Evolutionary conservation across 2,113 vertebrate species (phyloP), one percentile per base, ranked within the genome.

Genomic region (Australoheros scitulus): DNA sequence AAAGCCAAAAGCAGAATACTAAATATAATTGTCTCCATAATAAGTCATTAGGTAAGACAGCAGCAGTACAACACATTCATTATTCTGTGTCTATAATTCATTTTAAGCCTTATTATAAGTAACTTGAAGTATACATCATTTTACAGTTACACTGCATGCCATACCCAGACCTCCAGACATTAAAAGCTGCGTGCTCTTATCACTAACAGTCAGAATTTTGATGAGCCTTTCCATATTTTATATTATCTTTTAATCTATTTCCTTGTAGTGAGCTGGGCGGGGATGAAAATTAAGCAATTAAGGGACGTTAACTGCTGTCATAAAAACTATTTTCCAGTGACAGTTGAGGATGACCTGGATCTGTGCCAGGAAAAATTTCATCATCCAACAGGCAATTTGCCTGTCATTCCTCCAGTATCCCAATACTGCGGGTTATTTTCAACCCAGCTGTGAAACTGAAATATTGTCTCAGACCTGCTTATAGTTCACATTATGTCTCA

Each of bases 231-330:
- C 36, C 68, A 87, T 80, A 52, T 77, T 80, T 82, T 84, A n/a
- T 70, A 74, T 74, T 80, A 90, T 90, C 78, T 87, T 83, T 63
- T 81, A 76, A 91, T 91, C 90, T 80, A 8, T 76, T 88, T 65
- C 74, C 38, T 74, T 79, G 56, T 65, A 32, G 72, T 58, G 52
- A 78, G 61, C 4, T 29, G 56, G n/a, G 72, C 29, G 8, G 34
- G 80, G 72, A 83, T 79, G 83, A 77, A 89, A 89, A 89, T 89
- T 60, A 86, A 79, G 80, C 76, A 91, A 90, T 90, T 91, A 90
- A 88, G 84, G 89, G 84, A 83, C 52, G 59, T 83, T 43, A 81
- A 14, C 77, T 34, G 59, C 80, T 84, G 84, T 81, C 87, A 89
- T 61, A 55, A 89, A 84, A 86, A 76, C 43, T 76, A 18, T 58